phyloP scores from a whole-genome alignment of 2,888 invertebrate species.

The Sialis lutaria region DNA sequence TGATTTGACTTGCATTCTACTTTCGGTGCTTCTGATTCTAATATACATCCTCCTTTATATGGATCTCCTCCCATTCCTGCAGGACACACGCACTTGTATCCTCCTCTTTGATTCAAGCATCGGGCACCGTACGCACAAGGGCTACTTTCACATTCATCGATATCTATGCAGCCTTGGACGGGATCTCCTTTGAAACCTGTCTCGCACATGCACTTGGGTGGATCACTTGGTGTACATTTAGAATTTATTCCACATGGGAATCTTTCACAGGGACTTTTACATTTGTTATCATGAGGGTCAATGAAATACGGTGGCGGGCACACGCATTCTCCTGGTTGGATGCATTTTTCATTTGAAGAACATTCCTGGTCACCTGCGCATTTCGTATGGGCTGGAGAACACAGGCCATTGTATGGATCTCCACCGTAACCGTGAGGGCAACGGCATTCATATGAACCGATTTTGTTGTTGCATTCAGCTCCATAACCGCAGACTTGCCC shows the following conservation, averaged over 20 bases:
- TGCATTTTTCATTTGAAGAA: constrained; percentile 71
- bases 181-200: constrained; percentile 77
- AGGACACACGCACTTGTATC: constrained; percentile 73
- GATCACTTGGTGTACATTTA: constrained; percentile 76
- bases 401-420: constrained; percentile 65
- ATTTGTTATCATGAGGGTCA: constrained; percentile 64
- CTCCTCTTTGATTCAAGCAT: constrained; percentile 73
- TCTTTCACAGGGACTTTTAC: constrained; percentile 84
- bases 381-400: constrained; percentile 64
- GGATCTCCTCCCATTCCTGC: constrained; percentile 71
- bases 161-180: constrained; percentile 64
- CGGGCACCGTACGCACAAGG: constrained; percentile 81
- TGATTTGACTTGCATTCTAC: constrained; percentile 51
- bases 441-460: constrained; percentile 61
- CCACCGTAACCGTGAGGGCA: constrained; percentile 71
- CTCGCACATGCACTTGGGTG: constrained; percentile 77
- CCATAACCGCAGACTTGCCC: constrained; percentile 69
- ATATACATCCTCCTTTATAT: constrained; percentile 62
- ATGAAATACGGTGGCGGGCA: constrained; percentile 83
- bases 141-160: constrained; percentile 69
- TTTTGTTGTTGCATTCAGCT: constrained; percentile 67
- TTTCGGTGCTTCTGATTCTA: constrained; percentile 31
- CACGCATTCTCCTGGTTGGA: constrained; percentile 80
- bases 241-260: constrained; percentile 82
- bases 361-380: constrained; percentile 74